Conservation (phyloP, 2,888 invertebrate genomes). For the Pheosia tremula region DNA sequence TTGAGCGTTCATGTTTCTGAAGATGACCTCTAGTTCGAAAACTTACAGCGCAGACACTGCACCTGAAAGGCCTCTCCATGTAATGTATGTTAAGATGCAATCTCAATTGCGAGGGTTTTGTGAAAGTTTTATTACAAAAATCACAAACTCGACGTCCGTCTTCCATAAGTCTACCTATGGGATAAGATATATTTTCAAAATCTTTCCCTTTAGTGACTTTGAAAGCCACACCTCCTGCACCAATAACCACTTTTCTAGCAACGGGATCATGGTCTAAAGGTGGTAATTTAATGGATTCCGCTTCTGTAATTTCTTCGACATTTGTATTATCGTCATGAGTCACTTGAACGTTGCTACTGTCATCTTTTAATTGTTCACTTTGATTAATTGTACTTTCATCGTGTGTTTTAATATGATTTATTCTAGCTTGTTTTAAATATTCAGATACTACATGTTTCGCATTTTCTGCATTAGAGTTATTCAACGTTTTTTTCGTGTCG, state of each 20-base stretch:
- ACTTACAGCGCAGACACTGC: constrained; percentile 95
- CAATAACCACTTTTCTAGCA: constrained; percentile 86
- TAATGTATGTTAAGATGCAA: constrained; percentile 98
- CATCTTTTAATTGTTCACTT: constrained; percentile 60
- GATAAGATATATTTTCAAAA: constrained; percentile 72
- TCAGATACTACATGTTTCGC: constrained; percentile 88
- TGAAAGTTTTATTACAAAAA: constrained; percentile 96
- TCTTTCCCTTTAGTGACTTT: constrained; percentile 83
- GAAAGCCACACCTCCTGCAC: constrained; percentile 86
- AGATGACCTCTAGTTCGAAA: constrained; percentile 96
- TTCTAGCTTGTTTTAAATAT: constrained; percentile 86
- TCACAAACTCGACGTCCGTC: constrained; percentile 92
- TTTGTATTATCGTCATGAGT: constrained; percentile 63
- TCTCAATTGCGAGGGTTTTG: constrained; percentile 94
- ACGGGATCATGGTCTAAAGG: constrained; percentile 75
- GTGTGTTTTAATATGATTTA: constrained; percentile 70
- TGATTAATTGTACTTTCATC: constrained; percentile 63
- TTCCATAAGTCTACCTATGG: constrained; percentile 85
- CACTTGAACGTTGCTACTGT: constrained; percentile 51
- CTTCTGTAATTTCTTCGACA: constrained; percentile 60
- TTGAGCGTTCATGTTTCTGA: constrained; percentile 96
- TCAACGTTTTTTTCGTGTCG: constrained; percentile 56
- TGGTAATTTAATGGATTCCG: constrained; percentile 63
- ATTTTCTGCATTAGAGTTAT: constrained; percentile 70
- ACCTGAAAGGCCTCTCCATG: constrained; percentile 95